Evolutionary conservation across 2,888 invertebrate genomes (phyloP), one percentile per base, ranked within the genome.

Genomic region (Caenorhabditis sp.): DNA sequence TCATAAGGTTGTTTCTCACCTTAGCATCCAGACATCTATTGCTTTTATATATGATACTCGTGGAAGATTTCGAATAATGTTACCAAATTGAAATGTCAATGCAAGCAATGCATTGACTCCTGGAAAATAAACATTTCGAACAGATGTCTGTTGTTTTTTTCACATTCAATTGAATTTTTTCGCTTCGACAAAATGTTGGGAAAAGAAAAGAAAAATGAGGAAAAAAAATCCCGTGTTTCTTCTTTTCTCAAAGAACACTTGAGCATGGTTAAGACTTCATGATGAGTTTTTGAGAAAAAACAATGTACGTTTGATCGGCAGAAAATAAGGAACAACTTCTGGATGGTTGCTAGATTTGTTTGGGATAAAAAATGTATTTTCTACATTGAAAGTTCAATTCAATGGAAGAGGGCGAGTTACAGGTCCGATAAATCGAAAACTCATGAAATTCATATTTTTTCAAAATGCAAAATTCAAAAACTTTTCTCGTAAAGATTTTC

Each of bases 61-160:
- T 14, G 87, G 87, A 57, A 87, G 77, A 73, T 84, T 83, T 51
- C 81, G 64, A 62, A 85, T 85, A 66, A 87, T 86, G 61, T 86
- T 86, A 59, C 87, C 87, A 62, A 86, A 87, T 67, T 88, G 87
- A 69, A 87, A 86, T 26, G 85, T 86, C 78, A 88, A 83, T 1
- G 87, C 87, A n/a, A 88, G 71, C 17, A 87, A 74, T 26, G 87
- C 83, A 77, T 87, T 87, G 50, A 82, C 82, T 50, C 81, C 81
- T 81, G 58, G 31, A 69, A 66, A n/a, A n/a, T n/a, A n/a, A n/a
- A n/a, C n/a, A n/a, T n/a, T n/a, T n/a, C 24, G 8, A 17, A 8
- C 21, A 17, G 12, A 43, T 43, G 43, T 43, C n/a, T n/a, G n/a
- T n/a, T n/a, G n/a, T n/a, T n/a, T n/a, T 43, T 43, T 43, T 17